Evolutionary conservation across 2,797 vertebrate species (phyloP).

Genomic region (Myiotriccus ornatus): DNA sequence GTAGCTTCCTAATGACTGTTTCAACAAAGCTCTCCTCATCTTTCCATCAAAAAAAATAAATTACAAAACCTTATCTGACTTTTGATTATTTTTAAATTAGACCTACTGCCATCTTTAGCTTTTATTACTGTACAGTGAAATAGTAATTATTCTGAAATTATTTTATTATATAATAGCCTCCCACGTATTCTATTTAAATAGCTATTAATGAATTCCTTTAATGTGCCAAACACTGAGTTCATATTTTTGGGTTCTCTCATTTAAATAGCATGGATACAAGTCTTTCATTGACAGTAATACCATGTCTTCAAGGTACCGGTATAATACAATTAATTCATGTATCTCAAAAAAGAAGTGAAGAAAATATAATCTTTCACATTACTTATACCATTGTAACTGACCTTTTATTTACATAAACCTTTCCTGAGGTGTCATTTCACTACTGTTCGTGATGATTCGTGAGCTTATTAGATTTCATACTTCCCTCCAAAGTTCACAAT

Average conservation of each 20-base stretch:
- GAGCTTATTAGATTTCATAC: constrained; percentile 58
- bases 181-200: constrained; percentile 48
- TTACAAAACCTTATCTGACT: constrained; percentile 28
- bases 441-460: constrained; percentile 11
- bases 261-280: constrained; percentile 30
- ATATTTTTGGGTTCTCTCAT: constrained; percentile 15
- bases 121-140: constrained; percentile 45
- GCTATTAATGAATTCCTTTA: constrained; percentile 56
- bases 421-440: constrained; percentile 42
- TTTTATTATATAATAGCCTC: constrained; percentile 41
- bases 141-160: constrained; percentile 52
- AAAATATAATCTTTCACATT: neutral
- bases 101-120: constrained; percentile 24
- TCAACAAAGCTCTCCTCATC: neutral
- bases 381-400: constrained; percentile 33
- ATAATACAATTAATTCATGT: constrained; percentile 32
- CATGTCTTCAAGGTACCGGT: constrained; percentile 36
- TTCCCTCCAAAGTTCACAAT: constrained; percentile 36
- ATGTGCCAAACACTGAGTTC: constrained; percentile 39
- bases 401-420: constrained; percentile 36
- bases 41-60: neutral
- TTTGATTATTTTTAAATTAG: constrained; percentile 36
- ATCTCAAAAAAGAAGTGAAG: constrained; percentile 31
- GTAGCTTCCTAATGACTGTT: neutral
- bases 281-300: constrained; percentile 52